Base-by-base conservation (phyloP, 2,888 invertebrate species). In the Zhuqinia jingwanae region DNA sequence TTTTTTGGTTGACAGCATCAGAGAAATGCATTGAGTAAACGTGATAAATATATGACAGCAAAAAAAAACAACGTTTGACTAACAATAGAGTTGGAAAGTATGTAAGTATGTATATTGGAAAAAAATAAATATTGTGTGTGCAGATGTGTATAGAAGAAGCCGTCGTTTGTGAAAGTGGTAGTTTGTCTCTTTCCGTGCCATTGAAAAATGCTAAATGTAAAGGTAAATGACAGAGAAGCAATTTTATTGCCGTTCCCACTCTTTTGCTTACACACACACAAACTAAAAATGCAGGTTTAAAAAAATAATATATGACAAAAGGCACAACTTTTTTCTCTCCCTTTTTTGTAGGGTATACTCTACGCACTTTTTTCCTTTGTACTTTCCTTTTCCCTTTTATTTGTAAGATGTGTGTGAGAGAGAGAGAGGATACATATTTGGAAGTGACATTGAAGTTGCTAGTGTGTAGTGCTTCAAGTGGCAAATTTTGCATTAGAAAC, bases 121-220 rank as follows among this genome's bases (percentile, higher is more conserved):
- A n/a, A n/a, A n/a, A n/a, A n/a, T n/a, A n/a, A n/a, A n/a, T n/a
- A n/a, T n/a, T n/a, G n/a, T n/a, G n/a, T n/a, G n/a, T n/a, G n/a
- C n/a, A n/a, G n/a, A n/a, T 36, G 36, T 36, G 36, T 36, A 36
- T 8, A 47, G 17, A 73, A 58, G 30, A 58, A 73, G 79, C 68
- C 85, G 73, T 78, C 79, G 73, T 60, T 20, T 58, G 58, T 53
- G 53, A 53, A 75, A 53, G 27, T 15, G 42, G 77, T 79, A 85
- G 70, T 68, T 56, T 80, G 75, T 73, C 75, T 80, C 53, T 25
- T 85, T 78, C 76, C 78, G 60, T 85, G 25, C 75, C 85, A 85
- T 80, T 85, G 79, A 85, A 80, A 80, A 77, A 80, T 65, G 65
- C 25, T 60, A 76, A 83, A 83, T 63, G 47, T 83, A 63, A 83